Evolutionary conservation across 2,888 invertebrate genomes (phyloP), one percentile per base, ranked within the genome.

Genomic region (Dioctria linearis): DNA sequence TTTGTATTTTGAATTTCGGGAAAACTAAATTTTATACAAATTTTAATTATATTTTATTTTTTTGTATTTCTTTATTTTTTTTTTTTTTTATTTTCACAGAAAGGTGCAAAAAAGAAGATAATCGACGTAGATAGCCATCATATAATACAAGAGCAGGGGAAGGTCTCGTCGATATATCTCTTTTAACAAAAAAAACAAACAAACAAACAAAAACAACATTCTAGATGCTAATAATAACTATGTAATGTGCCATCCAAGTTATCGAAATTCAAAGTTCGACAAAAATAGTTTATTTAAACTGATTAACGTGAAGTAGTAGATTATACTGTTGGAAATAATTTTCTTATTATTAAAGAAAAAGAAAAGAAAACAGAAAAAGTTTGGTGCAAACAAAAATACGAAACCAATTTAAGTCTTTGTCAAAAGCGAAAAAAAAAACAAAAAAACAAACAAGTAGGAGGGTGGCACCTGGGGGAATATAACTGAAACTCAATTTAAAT

Each of bases 171-270:
- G 67, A 67, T 71, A 37, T 61, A 67, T 69, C 57, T 57, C 40
- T 42, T 25, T 25, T 25, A 25, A 25, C 25, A 25, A 1, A 25
- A 25, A 25, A 25, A 25, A 25, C n/a, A 40, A 39, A 43, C 8
- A 25, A 25, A 25, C 0, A 25, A 25, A 25, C 25, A 25, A 25
- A 25, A 25, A 25, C 25, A 40, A 11, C 40, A 46, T 49, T 11
- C 13, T 61, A 80, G 78, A 78, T 78, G 71, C 79, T 25, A 25
- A 25, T 25, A 25, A 25, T 25, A 25, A 25, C 25, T 71, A 75
- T 76, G 59, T 75, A 43, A 78, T 82, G 81, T 82, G 82, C 81
- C 81, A 82, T 82, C 66, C 78, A 67, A 71, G 37, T 80, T 73
- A 71, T 40, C 49, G 37, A 76, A 76, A 76, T 43, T 65, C 40